Evolutionary conservation across 2,888 invertebrate genomes (phyloP).

Genomic region (Hirudinaria manillensis): DNA sequence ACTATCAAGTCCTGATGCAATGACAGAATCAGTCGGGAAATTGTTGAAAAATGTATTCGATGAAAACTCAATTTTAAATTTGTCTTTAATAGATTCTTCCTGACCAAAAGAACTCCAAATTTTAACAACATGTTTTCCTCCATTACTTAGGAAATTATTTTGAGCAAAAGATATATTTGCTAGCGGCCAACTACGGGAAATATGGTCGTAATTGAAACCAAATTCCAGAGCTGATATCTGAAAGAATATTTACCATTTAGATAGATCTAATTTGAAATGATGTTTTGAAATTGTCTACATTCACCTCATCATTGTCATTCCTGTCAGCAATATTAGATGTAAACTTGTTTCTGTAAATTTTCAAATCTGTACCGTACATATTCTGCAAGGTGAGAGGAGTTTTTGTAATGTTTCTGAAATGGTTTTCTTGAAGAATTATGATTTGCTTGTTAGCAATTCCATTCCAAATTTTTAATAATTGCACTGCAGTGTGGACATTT

Average conservation of each 20-base stretch:
- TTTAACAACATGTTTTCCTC: conserved; percentile 20
- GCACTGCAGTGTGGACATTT: not conserved
- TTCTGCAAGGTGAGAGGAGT: conserved; percentile 22
- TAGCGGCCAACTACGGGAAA: not conserved
- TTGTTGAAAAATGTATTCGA: conserved; percentile 30
- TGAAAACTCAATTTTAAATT: not conserved
- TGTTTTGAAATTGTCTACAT: not conserved
- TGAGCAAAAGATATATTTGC: conserved; percentile 2
- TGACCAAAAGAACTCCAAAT: not conserved
- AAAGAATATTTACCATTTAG: too few species aligned
- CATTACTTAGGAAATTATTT: conserved; percentile 28
- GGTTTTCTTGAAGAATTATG: conserved; percentile 21
- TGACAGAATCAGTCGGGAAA: conserved; percentile 1
- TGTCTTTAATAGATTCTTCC: not conserved
- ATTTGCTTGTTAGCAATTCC: not conserved
- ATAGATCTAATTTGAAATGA: too few species aligned
- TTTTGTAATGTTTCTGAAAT: conserved; percentile 11
- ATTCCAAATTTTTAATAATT: not conserved
- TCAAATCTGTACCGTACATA: not conserved
- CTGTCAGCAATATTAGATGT: conserved; percentile 14
- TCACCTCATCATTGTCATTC: conserved; percentile 4
- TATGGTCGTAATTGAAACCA: not conserved
- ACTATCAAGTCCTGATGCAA: conserved; percentile 3
- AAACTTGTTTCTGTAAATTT: conserved; percentile 27
- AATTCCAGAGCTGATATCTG: not conserved